Conservation (phyloP, 2,888 invertebrate species). For the Cataglyphis altisquamis region DNA sequence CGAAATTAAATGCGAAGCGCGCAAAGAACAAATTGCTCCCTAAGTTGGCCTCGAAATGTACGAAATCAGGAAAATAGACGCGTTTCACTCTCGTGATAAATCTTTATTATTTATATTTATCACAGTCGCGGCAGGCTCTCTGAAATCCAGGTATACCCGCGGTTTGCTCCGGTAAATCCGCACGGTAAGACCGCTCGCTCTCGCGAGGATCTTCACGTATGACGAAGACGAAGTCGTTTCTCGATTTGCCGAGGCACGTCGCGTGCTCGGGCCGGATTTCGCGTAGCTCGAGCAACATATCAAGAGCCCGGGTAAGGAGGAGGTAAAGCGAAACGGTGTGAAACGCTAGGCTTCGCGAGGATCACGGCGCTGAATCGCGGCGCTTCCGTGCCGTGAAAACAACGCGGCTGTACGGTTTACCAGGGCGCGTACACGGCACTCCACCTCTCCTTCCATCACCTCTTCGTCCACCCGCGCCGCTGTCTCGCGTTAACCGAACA, state of each 20-base stretch:
- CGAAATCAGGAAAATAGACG: constrained; percentile 1
- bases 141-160: constrained; percentile 37
- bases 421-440: constrained; percentile 53
- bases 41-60: background rate
- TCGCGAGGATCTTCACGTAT: constrained; percentile 36
- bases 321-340: constrained; percentile 40
- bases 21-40: constrained; percentile 1
- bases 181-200: constrained; percentile 25
- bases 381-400: constrained; percentile 54
- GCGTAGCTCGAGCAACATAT: constrained; percentile 39
- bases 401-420: constrained; percentile 53
- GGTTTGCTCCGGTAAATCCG: constrained; percentile 48
- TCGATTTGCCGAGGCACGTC: constrained; percentile 56
- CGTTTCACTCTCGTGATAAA: constrained; percentile 43
- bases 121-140: background rate
- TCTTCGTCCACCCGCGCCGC: constrained; percentile 14
- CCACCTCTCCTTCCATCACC: background rate
- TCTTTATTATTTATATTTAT: constrained; percentile 40
- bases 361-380: constrained; percentile 59
- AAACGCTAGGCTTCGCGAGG: constrained; percentile 48
- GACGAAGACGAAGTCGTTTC: constrained; percentile 56
- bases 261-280: constrained; percentile 51
- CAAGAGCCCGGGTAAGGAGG: constrained; percentile 28
- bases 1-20: background rate
- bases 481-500: constrained; percentile 62